Evolutionary conservation across 2,797 vertebrate genomes (phyloP).

Genomic region (Microcaecilia unicolor): DNA sequence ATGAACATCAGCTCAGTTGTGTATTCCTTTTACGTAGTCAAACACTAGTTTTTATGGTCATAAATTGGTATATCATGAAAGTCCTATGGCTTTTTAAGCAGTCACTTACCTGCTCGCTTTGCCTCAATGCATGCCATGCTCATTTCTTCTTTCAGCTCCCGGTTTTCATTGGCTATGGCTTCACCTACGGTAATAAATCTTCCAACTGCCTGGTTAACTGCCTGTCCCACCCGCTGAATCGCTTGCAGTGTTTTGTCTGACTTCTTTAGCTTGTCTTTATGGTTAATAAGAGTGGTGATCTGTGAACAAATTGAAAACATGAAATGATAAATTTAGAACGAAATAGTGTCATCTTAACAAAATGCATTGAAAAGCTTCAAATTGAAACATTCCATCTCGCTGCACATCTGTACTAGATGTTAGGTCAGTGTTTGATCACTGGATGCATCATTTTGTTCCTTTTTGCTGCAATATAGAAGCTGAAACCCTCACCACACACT

Average conservation of each 20-base stretch:
- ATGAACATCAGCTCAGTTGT: no score
- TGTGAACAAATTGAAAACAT: conserved; percentile 41
- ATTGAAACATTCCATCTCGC: no score
- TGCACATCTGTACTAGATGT: no score
- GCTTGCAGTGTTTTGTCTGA: conserved; percentile 86
- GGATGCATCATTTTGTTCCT: no score
- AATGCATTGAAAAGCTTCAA: neutral
- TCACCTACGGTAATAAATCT: conserved; percentile 92
- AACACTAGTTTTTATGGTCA: no score
- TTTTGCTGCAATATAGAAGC: no score
- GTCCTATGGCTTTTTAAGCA: no score
- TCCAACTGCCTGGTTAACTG: conserved; percentile 84
- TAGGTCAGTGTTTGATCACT: no score
- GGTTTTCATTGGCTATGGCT: conserved; percentile 89
- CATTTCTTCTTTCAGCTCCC: conserved; percentile 94
- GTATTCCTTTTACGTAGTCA: no score
- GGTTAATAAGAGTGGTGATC: conserved; percentile 97
- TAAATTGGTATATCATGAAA: no score
- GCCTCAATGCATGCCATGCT: conserved; percentile 86
- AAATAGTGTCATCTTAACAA: no score
- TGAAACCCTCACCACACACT: no score
- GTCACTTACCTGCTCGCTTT: conserved; percentile 76
- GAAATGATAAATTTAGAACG: conserved; percentile 18
- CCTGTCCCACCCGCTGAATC: conserved; percentile 89
- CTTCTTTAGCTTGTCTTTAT: conserved; percentile 93